A percentile compares a stretch with the other conserved stretches of the same genome.
Conservation (phyloP, 2,797 vertebrate species). For the Rhinichthys osculus region DNA sequence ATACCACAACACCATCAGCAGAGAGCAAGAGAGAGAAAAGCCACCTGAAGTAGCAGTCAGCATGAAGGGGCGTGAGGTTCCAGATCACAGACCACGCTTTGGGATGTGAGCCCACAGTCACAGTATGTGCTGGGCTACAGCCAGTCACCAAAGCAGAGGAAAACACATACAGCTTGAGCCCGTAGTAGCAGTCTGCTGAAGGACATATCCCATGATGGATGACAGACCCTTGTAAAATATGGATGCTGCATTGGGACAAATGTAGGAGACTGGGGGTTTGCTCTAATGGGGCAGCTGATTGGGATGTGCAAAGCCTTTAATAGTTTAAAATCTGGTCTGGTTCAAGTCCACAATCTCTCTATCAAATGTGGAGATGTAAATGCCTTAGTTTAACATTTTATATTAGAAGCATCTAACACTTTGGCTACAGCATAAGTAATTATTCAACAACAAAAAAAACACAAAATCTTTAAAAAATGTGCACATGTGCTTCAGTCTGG, state of each 20-base stretch:
- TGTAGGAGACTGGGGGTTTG: conserved; percentile 5
- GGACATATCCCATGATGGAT: conserved; percentile 48
- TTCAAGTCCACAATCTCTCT: background rate
- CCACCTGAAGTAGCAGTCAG: conserved; percentile 20
- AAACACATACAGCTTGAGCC: conserved; percentile 33
- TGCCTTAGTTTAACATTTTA: background rate
- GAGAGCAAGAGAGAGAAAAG: conserved; percentile 24
- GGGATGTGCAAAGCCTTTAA: conserved; percentile 17
- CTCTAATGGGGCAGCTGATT: conserved; percentile 37
- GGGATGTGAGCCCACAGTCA: conserved; percentile 34
- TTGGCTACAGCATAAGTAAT: background rate
- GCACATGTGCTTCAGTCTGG: no score
- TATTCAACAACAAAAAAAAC: background rate
- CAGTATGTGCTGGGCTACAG: conserved; percentile 43
- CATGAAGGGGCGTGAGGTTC: conserved; percentile 10
- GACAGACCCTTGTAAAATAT: conserved; percentile 43
- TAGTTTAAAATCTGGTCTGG: background rate
- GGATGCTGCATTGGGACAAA: conserved; percentile 28
- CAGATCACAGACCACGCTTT: conserved; percentile 22
- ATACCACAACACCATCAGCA: conserved; percentile 10
- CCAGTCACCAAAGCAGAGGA: conserved; percentile 46
- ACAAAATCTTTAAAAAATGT: no score
- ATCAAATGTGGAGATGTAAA: background rate
- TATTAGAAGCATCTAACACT: background rate
- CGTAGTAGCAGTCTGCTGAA: conserved; percentile 31